Evolutionary conservation across 2,888 invertebrate species (phyloP).

Genomic region (Lasioglossum pauxillum): DNA sequence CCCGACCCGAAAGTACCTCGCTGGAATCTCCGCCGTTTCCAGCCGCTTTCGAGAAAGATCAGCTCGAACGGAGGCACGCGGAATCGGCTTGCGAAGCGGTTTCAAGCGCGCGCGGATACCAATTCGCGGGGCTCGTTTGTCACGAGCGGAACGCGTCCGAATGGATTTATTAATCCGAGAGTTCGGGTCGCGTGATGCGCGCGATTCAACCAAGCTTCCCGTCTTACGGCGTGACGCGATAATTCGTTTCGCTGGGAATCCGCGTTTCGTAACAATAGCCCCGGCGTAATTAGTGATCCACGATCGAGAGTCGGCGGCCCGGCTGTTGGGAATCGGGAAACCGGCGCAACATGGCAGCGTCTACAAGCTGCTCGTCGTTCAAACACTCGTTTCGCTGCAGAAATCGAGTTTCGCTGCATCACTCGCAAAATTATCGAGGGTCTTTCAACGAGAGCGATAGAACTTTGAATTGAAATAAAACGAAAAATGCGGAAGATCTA

Average conservation of each 20-base stretch:
- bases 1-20: constrained; percentile 5
- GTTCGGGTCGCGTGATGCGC: constrained; percentile 29
- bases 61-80: neutral
- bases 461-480: too few relatives aligned
- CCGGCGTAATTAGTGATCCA: constrained; percentile 75
- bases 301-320: constrained; percentile 63
- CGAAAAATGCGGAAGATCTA: too few relatives aligned
- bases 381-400: too few relatives aligned
- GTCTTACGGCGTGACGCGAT: constrained; percentile 49
- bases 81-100: neutral
- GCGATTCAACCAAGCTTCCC: constrained; percentile 35
- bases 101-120: neutral
- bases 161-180: constrained; percentile 52
- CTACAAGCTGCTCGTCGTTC: neutral
- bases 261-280: constrained; percentile 74
- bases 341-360: constrained; percentile 32
- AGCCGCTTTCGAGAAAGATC: neutral
- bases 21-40: neutral
- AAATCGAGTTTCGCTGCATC: too few relatives aligned
- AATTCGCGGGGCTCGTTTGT: constrained; percentile 38
- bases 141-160: constrained; percentile 33
- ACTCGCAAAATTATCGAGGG: too few relatives aligned
- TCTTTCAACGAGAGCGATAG: too few relatives aligned
- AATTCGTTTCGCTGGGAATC: constrained; percentile 62
- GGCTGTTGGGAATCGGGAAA: constrained; percentile 25